These are phyloP conservation scores for Drosophila tsacasi DNA, from an alignment of 1,140 invertebrate species.

Conservation along the genomic window DNA sequence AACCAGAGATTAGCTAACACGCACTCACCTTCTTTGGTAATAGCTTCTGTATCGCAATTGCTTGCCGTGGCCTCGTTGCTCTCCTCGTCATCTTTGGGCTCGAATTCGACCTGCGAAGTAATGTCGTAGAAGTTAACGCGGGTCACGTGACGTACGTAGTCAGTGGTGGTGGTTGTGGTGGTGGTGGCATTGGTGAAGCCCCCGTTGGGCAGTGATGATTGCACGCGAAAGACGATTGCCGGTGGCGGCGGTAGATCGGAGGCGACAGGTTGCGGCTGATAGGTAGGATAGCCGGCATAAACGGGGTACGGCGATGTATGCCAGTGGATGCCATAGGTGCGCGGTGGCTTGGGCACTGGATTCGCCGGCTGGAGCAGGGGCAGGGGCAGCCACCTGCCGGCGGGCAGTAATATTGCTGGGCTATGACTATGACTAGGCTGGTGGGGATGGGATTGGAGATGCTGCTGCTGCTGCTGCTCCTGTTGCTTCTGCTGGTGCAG, in stretches of 20 bases:
- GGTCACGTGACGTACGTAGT: conserved; percentile 85
- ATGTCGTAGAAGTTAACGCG: conserved; percentile 85
- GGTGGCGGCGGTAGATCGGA: conserved; percentile 5
- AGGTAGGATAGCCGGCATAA: conserved; percentile 31
- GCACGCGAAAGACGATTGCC: conserved; percentile 27
- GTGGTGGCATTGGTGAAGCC: conserved; percentile 52
- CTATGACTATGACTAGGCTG: conserved; percentile 76
- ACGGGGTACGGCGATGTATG: conserved; percentile 3
- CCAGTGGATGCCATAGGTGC: conserved; percentile 34
- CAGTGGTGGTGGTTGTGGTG: conserved; percentile 55
- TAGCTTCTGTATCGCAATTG: conserved; percentile 84
- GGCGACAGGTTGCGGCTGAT: conserved; percentile 24
- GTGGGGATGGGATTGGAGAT: conserved; percentile 16
- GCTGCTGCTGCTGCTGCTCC: conserved; percentile 6
- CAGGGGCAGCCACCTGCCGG: conserved; percentile 9
- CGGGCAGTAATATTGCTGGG: conserved; percentile 18
- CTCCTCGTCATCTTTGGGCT: conserved; percentile 80
- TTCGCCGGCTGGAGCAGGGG: conserved; percentile 44
- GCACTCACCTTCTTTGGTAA: conserved; percentile 85
- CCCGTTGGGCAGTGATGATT: conserved; percentile 31
- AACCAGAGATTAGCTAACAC: neutral
- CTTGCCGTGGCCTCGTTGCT: conserved; percentile 64
- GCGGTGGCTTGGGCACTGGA: conserved; percentile 75
- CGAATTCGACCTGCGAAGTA: conserved; percentile 85
- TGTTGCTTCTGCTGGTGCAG: conserved; percentile 32